These are phyloP conservation scores for Petroica traversi DNA, from an alignment of 2,113 vertebrate genomes.

Conservation along the genomic window DNA sequence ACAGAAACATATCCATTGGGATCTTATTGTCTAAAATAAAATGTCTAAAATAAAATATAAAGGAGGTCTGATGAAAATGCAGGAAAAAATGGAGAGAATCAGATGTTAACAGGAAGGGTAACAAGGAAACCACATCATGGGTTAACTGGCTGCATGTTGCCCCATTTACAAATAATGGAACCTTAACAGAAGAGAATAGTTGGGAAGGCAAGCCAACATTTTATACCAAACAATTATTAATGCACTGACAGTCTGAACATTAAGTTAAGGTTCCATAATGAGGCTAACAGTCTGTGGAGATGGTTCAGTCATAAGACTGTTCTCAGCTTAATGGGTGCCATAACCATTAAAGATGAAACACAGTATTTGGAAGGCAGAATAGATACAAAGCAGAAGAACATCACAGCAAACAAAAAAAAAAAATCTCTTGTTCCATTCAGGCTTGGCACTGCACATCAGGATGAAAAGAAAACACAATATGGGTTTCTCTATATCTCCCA, in stretches of 20 bases:
- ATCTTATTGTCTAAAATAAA: background rate
- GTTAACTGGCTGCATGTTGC: background rate
- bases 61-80: background rate
- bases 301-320: constrained; percentile 19
- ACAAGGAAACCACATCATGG: background rate
- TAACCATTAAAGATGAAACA: constrained; percentile 38
- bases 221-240: constrained; percentile 5
- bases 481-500: background rate
- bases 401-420: background rate
- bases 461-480: background rate
- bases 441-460: background rate
- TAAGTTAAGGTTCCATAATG: constrained; percentile 40
- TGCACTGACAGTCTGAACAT: background rate
- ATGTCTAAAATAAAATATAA: too few relatives aligned
- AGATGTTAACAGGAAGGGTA: background rate
- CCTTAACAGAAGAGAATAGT: background rate
- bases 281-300: background rate
- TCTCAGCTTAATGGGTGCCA: background rate
- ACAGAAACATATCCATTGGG: background rate
- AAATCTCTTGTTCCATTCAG: background rate
- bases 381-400: constrained; percentile 1
- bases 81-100: background rate
- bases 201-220: background rate
- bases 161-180: background rate
- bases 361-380: background rate